Conservation (phyloP, 2,113 vertebrate species). For the Athene cunicularia region DNA sequence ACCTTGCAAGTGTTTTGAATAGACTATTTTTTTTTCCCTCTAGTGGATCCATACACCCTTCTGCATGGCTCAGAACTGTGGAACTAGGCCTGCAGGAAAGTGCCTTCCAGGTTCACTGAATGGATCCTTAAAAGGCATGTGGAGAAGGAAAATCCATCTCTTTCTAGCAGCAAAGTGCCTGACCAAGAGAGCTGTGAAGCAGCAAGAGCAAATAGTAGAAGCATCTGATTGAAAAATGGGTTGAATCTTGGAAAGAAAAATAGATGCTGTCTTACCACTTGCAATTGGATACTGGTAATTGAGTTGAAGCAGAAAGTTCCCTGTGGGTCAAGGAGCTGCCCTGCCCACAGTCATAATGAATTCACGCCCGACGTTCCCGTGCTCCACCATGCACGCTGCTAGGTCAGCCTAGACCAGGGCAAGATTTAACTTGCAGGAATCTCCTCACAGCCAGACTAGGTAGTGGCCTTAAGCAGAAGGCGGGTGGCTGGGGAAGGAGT, state of each 20-base stretch:
- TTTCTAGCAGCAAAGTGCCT: background rate
- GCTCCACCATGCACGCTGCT: fast-evolving
- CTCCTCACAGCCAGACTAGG: background rate
- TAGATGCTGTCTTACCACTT: background rate
- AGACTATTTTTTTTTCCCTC: background rate
- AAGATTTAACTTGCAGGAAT: background rate
- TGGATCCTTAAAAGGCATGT: background rate
- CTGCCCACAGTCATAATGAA: background rate
- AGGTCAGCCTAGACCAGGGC: background rate
- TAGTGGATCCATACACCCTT: background rate
- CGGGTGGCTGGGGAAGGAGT: background rate
- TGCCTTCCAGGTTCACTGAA: background rate
- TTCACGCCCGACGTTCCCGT: background rate
- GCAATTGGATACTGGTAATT: background rate
- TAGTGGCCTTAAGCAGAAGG: background rate
- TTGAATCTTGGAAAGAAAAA: background rate
- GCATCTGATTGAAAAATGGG: background rate
- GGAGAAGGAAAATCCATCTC: background rate
- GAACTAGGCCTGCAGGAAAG: background rate
- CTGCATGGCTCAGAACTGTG: background rate
- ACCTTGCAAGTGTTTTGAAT: background rate
- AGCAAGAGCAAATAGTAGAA: background rate
- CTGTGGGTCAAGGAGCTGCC: background rate
- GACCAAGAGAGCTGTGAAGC: background rate
- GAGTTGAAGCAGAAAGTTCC: background rate